phyloP scores from a whole-genome alignment of 2,888 invertebrate species.

The Phymatocera aterrima region DNA sequence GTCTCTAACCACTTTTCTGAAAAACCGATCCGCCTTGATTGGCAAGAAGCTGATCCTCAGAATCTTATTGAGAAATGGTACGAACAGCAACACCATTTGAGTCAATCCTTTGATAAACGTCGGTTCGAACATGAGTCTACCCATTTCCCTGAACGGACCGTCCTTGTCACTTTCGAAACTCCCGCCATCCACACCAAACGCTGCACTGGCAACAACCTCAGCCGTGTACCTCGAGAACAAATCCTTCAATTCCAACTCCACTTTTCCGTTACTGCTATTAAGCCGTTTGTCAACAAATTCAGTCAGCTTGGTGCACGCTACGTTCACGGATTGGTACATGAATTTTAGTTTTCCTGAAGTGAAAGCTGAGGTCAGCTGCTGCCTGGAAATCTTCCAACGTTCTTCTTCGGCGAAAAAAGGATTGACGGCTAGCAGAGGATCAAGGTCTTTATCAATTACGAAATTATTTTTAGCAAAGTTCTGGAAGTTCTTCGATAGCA shows the following conservation, averaged over 20 bases:
- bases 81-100: conserved; percentile 47
- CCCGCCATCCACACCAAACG: conserved; percentile 62
- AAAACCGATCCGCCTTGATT: conserved; percentile 56
- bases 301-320: conserved; percentile 57
- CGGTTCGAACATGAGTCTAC: conserved; percentile 50
- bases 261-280: conserved; percentile 33
- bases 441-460: conserved; percentile 50
- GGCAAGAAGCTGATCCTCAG: conserved; percentile 52
- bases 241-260: conserved; percentile 63
- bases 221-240: conserved; percentile 59
- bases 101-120: conserved; percentile 45
- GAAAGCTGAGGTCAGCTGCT: conserved; percentile 53
- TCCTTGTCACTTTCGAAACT: conserved; percentile 57
- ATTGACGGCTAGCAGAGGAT: conserved; percentile 61
- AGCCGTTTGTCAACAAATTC: conserved; percentile 50
- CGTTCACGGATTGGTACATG: conserved; percentile 57
- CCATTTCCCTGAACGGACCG: conserved; percentile 48
- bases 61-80: conserved; percentile 51
- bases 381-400: conserved; percentile 58
- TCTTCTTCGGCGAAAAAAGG: conserved; percentile 62
- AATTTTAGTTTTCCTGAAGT: conserved; percentile 56
- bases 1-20: conserved; percentile 56
- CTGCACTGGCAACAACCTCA: conserved; percentile 60
- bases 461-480: conserved; percentile 60
- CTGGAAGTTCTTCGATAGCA: conserved; percentile 60